Conservation (phyloP, 2,797 vertebrate genomes). For the Pristis pectinata region DNA sequence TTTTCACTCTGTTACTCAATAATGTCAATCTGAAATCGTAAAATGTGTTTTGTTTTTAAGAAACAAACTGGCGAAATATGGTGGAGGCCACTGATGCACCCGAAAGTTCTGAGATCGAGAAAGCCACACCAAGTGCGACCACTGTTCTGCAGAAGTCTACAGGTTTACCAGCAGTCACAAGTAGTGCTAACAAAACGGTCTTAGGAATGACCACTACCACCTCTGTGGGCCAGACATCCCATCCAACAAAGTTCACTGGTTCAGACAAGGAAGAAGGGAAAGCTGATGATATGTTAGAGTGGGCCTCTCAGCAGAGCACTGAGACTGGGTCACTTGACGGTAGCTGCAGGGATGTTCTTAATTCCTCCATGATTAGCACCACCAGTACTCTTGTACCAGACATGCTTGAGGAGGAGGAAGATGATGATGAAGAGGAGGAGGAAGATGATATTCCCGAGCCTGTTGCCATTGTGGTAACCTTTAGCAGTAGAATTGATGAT, state of each 20-base stretch:
- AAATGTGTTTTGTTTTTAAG: constrained; percentile 53
- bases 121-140: constrained; percentile 56
- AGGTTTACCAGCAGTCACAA: constrained; percentile 44
- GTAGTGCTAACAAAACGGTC: constrained; percentile 47
- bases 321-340: constrained; percentile 95
- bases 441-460: constrained; percentile 86
- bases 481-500: constrained; percentile 88
- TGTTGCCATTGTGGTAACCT: constrained; percentile 83
- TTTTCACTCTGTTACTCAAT: neutral
- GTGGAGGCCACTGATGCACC: constrained; percentile 83
- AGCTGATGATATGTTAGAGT: constrained; percentile 82
- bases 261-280: constrained; percentile 75
- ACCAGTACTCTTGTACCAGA: constrained; percentile 93
- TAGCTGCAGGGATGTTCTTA: constrained; percentile 83
- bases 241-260: constrained; percentile 38
- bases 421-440: constrained; percentile 88
- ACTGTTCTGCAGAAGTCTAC: constrained; percentile 53
- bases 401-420: constrained; percentile 90
- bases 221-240: constrained; percentile 36
- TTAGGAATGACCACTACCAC: constrained; percentile 44
- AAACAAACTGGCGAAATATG: constrained; percentile 97
- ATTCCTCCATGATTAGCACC: constrained; percentile 95
- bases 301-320: constrained; percentile 94
- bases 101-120: constrained; percentile 72
- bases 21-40: neutral